Percentiles rank a stretch among this genome's conserved stretches.
Conservation (phyloP, 2,113 vertebrate genomes). For the Cololabis saira region DNA sequence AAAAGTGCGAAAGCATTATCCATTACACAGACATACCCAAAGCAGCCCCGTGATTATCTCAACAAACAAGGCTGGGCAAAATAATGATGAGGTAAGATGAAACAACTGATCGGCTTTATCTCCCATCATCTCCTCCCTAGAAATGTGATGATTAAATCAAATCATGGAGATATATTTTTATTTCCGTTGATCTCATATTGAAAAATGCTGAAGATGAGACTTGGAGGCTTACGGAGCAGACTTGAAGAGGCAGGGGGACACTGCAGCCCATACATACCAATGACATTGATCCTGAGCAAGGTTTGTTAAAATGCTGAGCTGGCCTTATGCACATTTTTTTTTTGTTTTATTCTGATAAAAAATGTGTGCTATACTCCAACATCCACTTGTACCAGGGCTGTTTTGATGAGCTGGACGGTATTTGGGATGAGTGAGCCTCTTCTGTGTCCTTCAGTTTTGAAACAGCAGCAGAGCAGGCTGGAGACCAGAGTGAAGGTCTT, state of each 20-base stretch:
- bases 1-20: slow-evolving; percentile 13
- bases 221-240: slow-evolving; percentile 30
- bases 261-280: slow-evolving; percentile 63
- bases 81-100: slow-evolving; percentile 46
- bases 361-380: slow-evolving; percentile 38
- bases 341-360: slow-evolving; percentile 17
- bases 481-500: slow-evolving; percentile 20
- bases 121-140: slow-evolving; percentile 3
- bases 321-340: slow-evolving; percentile 45
- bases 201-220: slow-evolving; percentile 66
- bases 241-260: background rate
- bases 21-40: slow-evolving; percentile 21
- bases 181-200: slow-evolving; percentile 42
- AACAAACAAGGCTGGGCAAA: slow-evolving; percentile 22
- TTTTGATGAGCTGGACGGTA: slow-evolving; percentile 63
- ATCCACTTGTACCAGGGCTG: slow-evolving; percentile 34
- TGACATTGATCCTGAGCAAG: slow-evolving; percentile 53
- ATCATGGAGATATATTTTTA: slow-evolving; percentile 30
- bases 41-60: slow-evolving; percentile 25
- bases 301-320: slow-evolving; percentile 55
- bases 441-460: slow-evolving; percentile 54
- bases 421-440: slow-evolving; percentile 59
- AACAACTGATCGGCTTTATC: slow-evolving; percentile 22
- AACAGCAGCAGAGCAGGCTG: slow-evolving; percentile 9
- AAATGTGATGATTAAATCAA: slow-evolving; percentile 38